These are phyloP conservation scores for Plecturocebus donacophilus DNA, from an alignment of 2,113 vertebrate species.

Conservation along the genomic window DNA sequence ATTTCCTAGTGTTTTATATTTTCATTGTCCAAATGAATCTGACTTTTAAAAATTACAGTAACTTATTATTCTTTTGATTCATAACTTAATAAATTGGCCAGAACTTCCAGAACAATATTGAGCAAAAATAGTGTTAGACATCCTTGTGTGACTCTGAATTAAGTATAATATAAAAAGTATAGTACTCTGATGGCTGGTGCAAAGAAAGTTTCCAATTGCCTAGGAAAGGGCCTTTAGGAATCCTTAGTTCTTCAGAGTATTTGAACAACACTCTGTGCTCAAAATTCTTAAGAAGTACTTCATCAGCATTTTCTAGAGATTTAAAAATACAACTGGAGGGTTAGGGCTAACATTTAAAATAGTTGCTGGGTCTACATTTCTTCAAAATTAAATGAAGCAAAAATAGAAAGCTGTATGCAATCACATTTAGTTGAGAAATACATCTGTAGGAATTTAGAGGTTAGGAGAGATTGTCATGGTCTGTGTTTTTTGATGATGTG, in stretches of 20 bases:
- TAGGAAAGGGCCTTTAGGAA: neutral
- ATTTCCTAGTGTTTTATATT: constrained; percentile 28
- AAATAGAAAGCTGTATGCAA: neutral
- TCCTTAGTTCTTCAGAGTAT: neutral
- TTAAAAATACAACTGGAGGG: neutral
- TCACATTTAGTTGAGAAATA: neutral
- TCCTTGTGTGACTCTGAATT: constrained; percentile 37
- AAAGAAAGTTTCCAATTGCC: constrained; percentile 15
- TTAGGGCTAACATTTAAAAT: neutral
- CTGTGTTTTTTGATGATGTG: neutral
- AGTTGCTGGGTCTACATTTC: constrained; percentile 2
- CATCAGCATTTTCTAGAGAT: constrained; percentile 1
- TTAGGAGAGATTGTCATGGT: neutral
- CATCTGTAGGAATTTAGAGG: neutral
- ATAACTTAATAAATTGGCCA: neutral
- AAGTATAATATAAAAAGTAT: neutral
- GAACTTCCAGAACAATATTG: constrained; percentile 27
- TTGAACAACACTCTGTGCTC: neutral
- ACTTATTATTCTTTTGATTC: constrained; percentile 8
- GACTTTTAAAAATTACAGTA: neutral
- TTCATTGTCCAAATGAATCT: constrained; percentile 1
- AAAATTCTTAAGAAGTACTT: neutral
- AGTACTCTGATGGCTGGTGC: neutral
- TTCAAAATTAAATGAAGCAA: neutral
- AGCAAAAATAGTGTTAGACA: constrained; percentile 34